Evolutionary conservation across 1,140 invertebrate genomes (phyloP), one percentile per base, ranked within the genome.

Genomic region (Tribolium castaneum): DNA sequence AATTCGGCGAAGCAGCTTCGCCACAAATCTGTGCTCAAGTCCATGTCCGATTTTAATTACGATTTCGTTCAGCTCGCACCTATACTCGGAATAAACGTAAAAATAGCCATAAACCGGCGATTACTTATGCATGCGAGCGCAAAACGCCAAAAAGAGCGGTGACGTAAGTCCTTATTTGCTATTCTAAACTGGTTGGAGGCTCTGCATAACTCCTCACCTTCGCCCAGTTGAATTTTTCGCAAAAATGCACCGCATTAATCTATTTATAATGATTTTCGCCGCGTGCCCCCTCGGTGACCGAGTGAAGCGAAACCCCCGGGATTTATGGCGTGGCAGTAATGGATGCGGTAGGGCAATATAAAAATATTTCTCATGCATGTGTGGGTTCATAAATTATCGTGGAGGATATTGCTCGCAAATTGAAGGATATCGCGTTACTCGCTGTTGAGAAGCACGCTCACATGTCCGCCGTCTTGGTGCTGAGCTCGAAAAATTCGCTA

Each of bases 41-140:
- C 70, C 70, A 14, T 71, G 30, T 12, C 49, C 30, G 14, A 72
- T 72, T 6, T 13, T 12, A 50, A 22, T 34, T 16, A 25, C 3
- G 2, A 66, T 14, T n/a, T n/a, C 16, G 1, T 10, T 30, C 5
- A n/a, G 12, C 19, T 52, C 76, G 59, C 76, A 78, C 59, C 50
- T 45, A 76, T 76, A 71, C 71, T 51, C 7, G 77, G 35, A 71
- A 76, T 76, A 79, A 76, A 70, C 59, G 30, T 66, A 66, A 66
- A 62, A 66, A 66, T 66, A 66, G 54, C 59, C 78, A 76, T 79
- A 71, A 79, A 76, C 59, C 9, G 49, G 12, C 12, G 39, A 79
- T 79, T 79, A 79, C 54, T 73, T 79, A 79, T 79, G 70, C 78
- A 80, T 80, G 75, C 75, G 54, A 76, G 54, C 16, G 70, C 75